Evolutionary conservation across 2,888 invertebrate genomes (phyloP), one percentile per base, ranked within the genome.

Genomic region (Ormyrus thymus): DNA sequence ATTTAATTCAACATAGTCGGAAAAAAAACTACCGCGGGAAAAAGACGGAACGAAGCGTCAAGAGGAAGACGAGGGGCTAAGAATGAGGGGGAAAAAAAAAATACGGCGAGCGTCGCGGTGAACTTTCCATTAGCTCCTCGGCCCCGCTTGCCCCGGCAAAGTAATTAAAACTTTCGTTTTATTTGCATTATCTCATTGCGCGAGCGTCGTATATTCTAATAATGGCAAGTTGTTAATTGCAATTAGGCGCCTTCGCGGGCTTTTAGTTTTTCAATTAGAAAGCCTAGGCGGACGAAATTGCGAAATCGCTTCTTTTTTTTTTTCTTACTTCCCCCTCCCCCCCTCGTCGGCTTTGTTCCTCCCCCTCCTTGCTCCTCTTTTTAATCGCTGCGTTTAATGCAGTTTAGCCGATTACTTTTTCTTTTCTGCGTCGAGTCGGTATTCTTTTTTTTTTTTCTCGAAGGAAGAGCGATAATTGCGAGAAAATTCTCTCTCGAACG

Each of bases 101-200:
- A 46, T 58, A 29, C 29, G 29, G n/a, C 11, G 70, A 58, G 59
- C 58, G 70, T 59, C 88, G 88, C 85, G 86, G 87, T 87, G 88
- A 89, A 88, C 87, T 88, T 89, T 86, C 86, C 86, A 87, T 89
- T 89, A 89, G 87, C 85, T 87, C 59, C 13, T 55, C 83, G 83
- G 29, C 29, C 29, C 29, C 4, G n/a, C n/a, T n/a, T n/a, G 2
- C 48, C 8, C 43, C 85, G 84, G 86, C 87, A 88, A 89, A 89
- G 89, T 89, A 89, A 89, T 89, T 89, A 89, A 89, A 89, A 89
- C 89, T 89, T 89, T 89, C 87, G 86, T 89, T 89, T 89, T 89
- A 89, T 89, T 89, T 89, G 88, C 89, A 89, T 89, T 89, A 89
- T 88, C 89, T 89, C 88, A 89, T 89, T 89, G 88, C 87, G 85